Evolutionary conservation across 2,113 vertebrate genomes (phyloP).

Genomic region (Oophaga pumilio): DNA sequence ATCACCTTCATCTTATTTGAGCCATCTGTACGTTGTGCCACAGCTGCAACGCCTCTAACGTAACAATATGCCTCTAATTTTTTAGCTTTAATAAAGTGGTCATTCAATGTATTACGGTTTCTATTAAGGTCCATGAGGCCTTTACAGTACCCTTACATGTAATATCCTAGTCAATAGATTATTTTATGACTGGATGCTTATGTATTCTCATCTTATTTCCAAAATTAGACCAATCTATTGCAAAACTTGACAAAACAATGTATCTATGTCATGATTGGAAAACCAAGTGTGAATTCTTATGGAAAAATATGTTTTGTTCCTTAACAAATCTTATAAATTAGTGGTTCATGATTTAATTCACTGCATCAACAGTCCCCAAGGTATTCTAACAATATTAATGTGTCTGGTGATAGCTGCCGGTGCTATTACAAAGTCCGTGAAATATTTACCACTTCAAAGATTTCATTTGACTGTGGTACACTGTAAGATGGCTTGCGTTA

Average conservation of each 20-base stretch:
- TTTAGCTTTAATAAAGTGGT: no score
- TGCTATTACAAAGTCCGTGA: not conserved
- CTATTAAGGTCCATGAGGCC: no score
- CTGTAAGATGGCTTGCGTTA: not conserved
- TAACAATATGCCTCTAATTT: no score
- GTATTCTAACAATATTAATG: not conserved
- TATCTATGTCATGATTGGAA: not conserved
- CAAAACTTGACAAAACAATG: not conserved
- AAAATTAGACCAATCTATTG: not conserved
- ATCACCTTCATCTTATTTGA: no score
- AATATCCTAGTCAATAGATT: not conserved
- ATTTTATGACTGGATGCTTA: not conserved
- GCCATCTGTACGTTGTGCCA: no score
- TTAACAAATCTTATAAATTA: not conserved
- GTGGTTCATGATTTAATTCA: not conserved
- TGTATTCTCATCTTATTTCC: not conserved
- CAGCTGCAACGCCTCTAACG: no score
- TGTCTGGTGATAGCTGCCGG: not conserved
- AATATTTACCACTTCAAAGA: not conserved
- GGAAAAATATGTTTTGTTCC: not conserved
- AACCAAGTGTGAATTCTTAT: not conserved
- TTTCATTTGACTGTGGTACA: not conserved
- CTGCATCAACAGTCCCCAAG: not conserved
- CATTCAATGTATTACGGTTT: not conserved
- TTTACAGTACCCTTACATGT: no score